Evolutionary conservation across 1,140 invertebrate species (phyloP), one percentile per base, ranked within the genome.

Genomic region (Cataglyphis hispanica): DNA sequence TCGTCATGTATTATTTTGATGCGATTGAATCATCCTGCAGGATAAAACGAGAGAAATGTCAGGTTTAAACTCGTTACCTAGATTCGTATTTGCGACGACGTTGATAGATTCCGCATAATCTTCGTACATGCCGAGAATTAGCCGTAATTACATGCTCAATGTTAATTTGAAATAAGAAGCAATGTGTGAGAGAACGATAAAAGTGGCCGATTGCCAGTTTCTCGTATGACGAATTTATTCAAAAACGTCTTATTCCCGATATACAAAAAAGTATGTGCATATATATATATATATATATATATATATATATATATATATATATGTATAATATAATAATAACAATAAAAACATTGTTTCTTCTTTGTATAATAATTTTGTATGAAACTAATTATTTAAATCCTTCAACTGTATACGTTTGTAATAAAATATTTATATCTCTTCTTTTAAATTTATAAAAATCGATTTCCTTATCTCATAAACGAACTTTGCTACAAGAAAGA

Each of bases 161-260:
- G 66, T 76, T 72, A 87, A 90, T 89, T 80, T 74, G 31, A 61
- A 84, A 69, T 40, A 53, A 40, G 50, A 19, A 50, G 46, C 22
- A 27, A 40, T 43, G 4, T 66, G 4, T 66, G 53, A 76, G 53
- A 76, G 46, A 86, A 86, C 84, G 53, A 25, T 34, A 43, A 77
- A 50, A 69, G 58, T 13, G 64, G 13, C 11, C 4, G 43, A 37
- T 22, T 13, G 16, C 13, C 16, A 16, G 46, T 16, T 64, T 81
- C 34, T 67, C 69, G 58, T 19, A 53, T 31, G 25, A 10, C 53
- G 11, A n/a, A 40, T 63, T 11, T 11, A 87, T 83, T 63, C 85
- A 75, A 78, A 90, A 91, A 92, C 92, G 90, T 89, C 92, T 91
- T 56, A 84, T 92, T 89, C 89, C 85, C 70, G 40, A 91, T 91